Evolutionary conservation across 2,888 invertebrate genomes (phyloP).

Genomic region (Scotopteryx bipunctaria): DNA sequence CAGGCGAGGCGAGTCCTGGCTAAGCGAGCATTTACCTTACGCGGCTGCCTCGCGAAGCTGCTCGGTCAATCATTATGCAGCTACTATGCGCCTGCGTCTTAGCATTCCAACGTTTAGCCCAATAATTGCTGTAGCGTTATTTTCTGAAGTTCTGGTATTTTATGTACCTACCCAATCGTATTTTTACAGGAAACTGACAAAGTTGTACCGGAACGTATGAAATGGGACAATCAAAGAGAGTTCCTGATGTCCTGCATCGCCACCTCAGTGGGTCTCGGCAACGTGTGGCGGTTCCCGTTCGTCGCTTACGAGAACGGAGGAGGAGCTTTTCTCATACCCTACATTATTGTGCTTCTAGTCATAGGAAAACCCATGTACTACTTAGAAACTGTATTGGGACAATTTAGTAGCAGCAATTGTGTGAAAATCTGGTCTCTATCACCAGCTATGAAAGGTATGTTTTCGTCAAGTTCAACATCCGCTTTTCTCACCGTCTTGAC

Average conservation of each 20-base stretch:
- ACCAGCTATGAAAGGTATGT: constrained; percentile 89
- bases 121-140: no score
- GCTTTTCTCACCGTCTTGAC: no score
- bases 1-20: no score
- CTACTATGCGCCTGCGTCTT: no score
- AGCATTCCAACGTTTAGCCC: no score
- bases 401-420: constrained; percentile 91
- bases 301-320: constrained; percentile 88
- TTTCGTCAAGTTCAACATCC: no score
- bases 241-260: constrained; percentile 90
- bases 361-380: constrained; percentile 93
- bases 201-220: constrained; percentile 50
- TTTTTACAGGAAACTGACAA: constrained; percentile 39
- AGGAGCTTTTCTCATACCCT: constrained; percentile 89
- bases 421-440: constrained; percentile 87
- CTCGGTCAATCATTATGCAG: no score
- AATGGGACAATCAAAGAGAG: constrained; percentile 87
- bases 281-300: constrained; percentile 86
- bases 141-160: no score
- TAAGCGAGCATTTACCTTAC: no score
- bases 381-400: constrained; percentile 92
- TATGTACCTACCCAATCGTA: background rate
- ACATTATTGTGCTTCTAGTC: constrained; percentile 86
- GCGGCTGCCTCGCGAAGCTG: no score
- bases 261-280: constrained; percentile 88